Evolutionary conservation across 2,888 invertebrate species (phyloP).

Genomic region (Netelia melanura): DNA sequence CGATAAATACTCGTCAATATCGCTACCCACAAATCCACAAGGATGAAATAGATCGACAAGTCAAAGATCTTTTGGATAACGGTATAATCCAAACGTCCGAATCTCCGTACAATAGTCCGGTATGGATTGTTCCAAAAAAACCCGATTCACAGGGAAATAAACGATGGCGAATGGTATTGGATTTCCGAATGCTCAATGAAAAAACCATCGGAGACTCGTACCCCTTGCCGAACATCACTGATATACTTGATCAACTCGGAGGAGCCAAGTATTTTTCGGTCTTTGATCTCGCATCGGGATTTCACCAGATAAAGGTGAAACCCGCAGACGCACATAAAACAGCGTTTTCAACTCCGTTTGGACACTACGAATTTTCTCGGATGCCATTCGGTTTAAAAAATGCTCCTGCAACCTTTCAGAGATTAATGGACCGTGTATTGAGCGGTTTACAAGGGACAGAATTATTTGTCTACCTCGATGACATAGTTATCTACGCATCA

Average conservation of each 20-base stretch:
- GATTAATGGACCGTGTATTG: slow-evolving; percentile 77
- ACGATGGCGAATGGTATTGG: slow-evolving; percentile 63
- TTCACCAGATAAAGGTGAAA: slow-evolving; percentile 73
- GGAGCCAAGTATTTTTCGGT: slow-evolving; percentile 72
- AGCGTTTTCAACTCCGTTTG: slow-evolving; percentile 70
- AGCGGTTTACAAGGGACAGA: slow-evolving; percentile 51
- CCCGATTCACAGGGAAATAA: slow-evolving; percentile 63
- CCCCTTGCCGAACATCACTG: too few relatives aligned
- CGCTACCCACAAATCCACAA: slow-evolving; percentile 57
- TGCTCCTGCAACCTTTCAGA: slow-evolving; percentile 77
- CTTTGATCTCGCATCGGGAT: slow-evolving; percentile 74
- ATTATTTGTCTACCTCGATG: background rate
- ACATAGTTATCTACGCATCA: slow-evolving; percentile 29
- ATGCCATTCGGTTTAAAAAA: slow-evolving; percentile 78
- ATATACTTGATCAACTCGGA: slow-evolving; percentile 68
- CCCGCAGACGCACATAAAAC: slow-evolving; percentile 67
- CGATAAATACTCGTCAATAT: slow-evolving; percentile 63
- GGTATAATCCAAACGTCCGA: slow-evolving; percentile 53
- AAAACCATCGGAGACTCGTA: slow-evolving; percentile 58
- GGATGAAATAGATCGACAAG: slow-evolving; percentile 64
- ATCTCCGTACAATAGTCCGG: slow-evolving; percentile 62
- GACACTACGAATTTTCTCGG: slow-evolving; percentile 71
- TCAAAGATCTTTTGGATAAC: slow-evolving; percentile 51
- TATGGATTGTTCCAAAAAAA: slow-evolving; percentile 71
- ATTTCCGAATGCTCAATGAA: slow-evolving; percentile 65